Percentiles rank a stretch among this genome's conserved stretches.
These are phyloP conservation scores for Martes martes DNA, from an alignment of 2,113 vertebrate genomes.

Conservation along the genomic window DNA sequence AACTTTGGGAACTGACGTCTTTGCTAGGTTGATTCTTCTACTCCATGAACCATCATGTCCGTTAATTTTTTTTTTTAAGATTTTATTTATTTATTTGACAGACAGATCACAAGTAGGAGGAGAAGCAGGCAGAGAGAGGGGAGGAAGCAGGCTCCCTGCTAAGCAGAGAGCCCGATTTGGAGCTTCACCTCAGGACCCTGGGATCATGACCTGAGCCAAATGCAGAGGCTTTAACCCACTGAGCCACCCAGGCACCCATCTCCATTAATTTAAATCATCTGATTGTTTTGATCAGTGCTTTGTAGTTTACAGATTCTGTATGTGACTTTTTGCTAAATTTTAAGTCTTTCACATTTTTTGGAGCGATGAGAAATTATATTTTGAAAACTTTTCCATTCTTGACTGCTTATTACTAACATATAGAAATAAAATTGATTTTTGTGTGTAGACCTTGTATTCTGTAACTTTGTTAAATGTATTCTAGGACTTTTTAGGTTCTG, in stretches of 20 bases:
- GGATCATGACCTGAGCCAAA: too few relatives aligned
- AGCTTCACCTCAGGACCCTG: too few relatives aligned
- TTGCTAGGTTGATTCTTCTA: background rate
- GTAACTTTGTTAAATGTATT: background rate
- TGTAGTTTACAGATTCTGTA: background rate
- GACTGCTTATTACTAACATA: background rate
- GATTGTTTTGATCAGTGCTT: background rate
- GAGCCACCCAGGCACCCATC: too few relatives aligned
- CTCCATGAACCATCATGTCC: background rate
- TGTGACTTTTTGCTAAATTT: background rate
- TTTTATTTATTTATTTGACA: too few relatives aligned
- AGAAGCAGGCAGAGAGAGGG: too few relatives aligned
- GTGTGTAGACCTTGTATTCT: background rate
- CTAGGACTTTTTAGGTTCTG: background rate
- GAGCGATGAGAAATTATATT: background rate
- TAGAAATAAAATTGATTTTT: constrained; percentile 1
- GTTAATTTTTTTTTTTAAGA: background rate
- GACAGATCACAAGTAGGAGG: too few relatives aligned
- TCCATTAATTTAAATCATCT: background rate
- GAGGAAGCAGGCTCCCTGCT: too few relatives aligned
- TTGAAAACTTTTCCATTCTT: background rate
- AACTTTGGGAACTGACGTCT: background rate
- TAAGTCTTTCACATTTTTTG: background rate
- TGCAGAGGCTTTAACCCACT: too few relatives aligned
- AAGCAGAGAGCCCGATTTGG: too few relatives aligned